A percentile compares a stretch with the other conserved stretches of the same genome.
phyloP scores from a whole-genome alignment of 2,797 vertebrate genomes.

The Xenentodon cancila region DNA sequence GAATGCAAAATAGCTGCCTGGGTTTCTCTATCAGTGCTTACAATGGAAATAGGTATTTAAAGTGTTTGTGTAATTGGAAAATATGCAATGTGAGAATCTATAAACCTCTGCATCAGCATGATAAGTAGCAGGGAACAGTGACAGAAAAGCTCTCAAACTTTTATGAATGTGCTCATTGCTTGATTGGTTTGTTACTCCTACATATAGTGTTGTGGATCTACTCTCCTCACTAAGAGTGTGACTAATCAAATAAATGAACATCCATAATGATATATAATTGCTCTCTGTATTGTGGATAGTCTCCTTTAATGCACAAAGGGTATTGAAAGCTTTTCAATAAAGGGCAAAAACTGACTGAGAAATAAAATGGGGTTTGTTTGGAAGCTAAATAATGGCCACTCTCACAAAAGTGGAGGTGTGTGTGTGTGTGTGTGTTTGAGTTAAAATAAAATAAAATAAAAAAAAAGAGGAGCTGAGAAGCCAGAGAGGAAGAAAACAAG shows the following conservation, averaged over 20 bases:
- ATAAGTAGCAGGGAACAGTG: conserved; percentile 7
- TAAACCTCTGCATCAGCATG: neutral
- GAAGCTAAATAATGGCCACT: conserved; percentile 57
- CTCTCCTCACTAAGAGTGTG: conserved; percentile 18
- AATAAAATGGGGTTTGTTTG: conserved; percentile 46
- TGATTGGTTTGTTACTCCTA: conserved; percentile 17
- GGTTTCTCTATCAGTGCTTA: too few relatives aligned
- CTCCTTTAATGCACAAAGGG: conserved; percentile 36
- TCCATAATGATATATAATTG: conserved; percentile 43
- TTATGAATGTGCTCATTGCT: conserved; percentile 18
- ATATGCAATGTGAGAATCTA: neutral
- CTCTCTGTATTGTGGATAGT: conserved; percentile 21
- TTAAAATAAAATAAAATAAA: too few relatives aligned
- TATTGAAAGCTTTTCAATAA: conserved; percentile 57
- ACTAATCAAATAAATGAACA: conserved; percentile 50
- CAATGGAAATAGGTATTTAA: too few relatives aligned
- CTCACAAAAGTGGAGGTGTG: conserved; percentile 36
- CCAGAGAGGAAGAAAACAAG: conserved; percentile 52
- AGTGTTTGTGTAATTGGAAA: too few relatives aligned
- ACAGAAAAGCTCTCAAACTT: conserved; percentile 25
- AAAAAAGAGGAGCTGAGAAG: conserved; percentile 24
- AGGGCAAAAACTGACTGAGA: conserved; percentile 32
- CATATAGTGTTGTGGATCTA: neutral
- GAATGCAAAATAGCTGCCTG: too few relatives aligned
- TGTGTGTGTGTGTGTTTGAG: conserved; percentile 17